These are phyloP conservation scores for Apis cerana DNA, from an alignment of 1,140 invertebrate genomes.

Conservation along the genomic window DNA sequence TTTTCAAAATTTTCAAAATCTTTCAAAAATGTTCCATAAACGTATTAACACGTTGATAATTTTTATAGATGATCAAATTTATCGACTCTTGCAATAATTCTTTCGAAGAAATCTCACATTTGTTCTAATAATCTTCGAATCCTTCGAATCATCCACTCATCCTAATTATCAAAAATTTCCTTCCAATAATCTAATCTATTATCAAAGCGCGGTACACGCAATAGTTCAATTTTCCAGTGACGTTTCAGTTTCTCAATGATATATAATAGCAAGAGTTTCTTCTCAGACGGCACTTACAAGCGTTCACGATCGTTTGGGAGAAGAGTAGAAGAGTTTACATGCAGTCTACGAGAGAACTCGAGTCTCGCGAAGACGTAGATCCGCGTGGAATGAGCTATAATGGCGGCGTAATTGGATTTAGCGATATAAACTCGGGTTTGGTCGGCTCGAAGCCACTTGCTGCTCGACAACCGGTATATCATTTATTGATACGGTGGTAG, in stretches of 20 bases:
- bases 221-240: not conserved
- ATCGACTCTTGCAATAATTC: too few species aligned
- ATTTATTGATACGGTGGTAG: conserved; percentile 7
- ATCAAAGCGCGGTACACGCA: not conserved
- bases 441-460: conserved; percentile 5
- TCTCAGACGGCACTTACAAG: not conserved
- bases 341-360: not conserved
- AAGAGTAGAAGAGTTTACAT: not conserved
- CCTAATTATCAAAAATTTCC: too few species aligned
- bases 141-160: too few species aligned
- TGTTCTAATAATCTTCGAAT: too few species aligned
- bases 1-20: too few species aligned
- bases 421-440: conserved; percentile 34
- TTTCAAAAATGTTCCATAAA: too few species aligned
- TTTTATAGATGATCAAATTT: too few species aligned
- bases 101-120: too few species aligned
- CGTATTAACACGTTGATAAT: too few species aligned
- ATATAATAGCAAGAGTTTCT: not conserved
- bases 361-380: not conserved
- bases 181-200: too few species aligned
- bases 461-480: not conserved
- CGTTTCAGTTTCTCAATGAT: not conserved
- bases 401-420: conserved; percentile 35
- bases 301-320: not conserved
- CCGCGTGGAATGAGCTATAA: conserved; percentile 22